These are phyloP conservation scores for Micronycteris hirsuta DNA, from an alignment of 2,113 vertebrate genomes.

Conservation along the genomic window DNA sequence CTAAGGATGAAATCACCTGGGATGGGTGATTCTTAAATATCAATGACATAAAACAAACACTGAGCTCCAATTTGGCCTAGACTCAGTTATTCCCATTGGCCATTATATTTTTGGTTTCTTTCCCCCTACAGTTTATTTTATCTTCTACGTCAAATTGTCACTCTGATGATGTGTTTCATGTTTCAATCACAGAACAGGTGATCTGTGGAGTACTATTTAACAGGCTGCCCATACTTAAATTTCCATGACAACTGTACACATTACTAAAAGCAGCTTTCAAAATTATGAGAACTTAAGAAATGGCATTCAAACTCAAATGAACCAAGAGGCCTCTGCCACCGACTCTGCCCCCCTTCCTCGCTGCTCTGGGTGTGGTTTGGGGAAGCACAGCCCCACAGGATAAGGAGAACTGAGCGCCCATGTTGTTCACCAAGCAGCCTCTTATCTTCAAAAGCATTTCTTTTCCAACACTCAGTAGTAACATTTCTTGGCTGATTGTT, in stretches of 20 bases:
- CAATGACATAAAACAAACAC: neutral
- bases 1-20: neutral
- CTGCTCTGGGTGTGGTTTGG: neutral
- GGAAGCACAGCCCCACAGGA: neutral
- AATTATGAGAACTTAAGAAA: neutral
- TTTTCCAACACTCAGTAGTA: neutral
- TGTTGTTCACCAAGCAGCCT: neutral
- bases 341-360: neutral
- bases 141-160: neutral
- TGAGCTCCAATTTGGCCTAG: neutral
- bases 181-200: neutral
- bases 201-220: neutral
- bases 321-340: neutral
- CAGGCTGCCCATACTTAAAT: neutral
- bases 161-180: neutral
- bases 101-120: neutral
- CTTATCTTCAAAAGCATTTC: neutral
- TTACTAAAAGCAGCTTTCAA: neutral
- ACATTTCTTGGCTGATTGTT: neutral
- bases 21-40: neutral
- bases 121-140: neutral
- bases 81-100: neutral
- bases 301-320: neutral
- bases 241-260: neutral
- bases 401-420: neutral